Conservation (phyloP, 2,797 vertebrate species). For the Premnoplex brunnescens region DNA sequence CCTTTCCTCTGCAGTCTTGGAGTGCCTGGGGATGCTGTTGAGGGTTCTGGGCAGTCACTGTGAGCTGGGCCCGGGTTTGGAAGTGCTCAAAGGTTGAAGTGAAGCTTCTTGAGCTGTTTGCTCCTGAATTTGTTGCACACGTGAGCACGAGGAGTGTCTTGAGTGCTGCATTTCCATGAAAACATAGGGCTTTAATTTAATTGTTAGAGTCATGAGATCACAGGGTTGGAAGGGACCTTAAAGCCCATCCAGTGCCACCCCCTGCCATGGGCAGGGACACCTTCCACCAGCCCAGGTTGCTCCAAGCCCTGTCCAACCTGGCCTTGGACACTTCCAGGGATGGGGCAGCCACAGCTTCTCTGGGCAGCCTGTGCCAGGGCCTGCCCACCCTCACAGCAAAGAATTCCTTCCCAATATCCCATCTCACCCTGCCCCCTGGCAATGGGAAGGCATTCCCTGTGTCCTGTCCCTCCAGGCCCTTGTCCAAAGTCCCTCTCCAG, state of each 20-base stretch:
- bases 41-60: not conserved
- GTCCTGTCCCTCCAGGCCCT: not conserved
- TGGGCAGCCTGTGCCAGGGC: not conserved
- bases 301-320: too few species aligned
- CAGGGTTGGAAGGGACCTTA: not conserved
- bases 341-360: not conserved
- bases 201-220: not conserved
- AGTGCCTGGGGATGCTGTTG: rapidly evolving
- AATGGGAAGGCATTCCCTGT: not conserved
- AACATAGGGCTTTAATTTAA: not conserved
- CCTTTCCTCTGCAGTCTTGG: not conserved
- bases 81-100: not conserved
- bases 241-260: rapidly evolving
- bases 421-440: not conserved
- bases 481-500: not conserved
- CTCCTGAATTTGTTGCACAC: not conserved
- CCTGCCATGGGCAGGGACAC: not conserved
- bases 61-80: not conserved
- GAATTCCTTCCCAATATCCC: not conserved
- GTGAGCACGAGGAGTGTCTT: not conserved
- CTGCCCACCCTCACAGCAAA: rapidly evolving
- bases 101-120: not conserved
- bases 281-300: rapidly evolving
- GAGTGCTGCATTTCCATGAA: not conserved
- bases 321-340: not conserved